A percentile compares a stretch with the other conserved stretches of the same genome.
These are phyloP conservation scores for Hyles vespertilio DNA, from an alignment of 1,140 invertebrate genomes.

Conservation along the genomic window DNA sequence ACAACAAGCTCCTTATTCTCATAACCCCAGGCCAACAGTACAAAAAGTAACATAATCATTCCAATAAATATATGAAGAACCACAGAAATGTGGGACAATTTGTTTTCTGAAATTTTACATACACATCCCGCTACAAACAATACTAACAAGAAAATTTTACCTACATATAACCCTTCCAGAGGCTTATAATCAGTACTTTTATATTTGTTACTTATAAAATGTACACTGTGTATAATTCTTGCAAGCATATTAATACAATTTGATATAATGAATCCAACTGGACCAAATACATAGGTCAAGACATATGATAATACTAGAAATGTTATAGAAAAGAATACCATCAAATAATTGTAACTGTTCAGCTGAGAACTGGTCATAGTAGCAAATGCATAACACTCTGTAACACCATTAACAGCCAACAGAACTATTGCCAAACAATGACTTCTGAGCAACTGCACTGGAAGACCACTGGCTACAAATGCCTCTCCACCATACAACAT, in stretches of 20 bases:
- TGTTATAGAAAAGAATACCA: slow-evolving; percentile 91
- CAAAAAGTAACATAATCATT: slow-evolving; percentile 77
- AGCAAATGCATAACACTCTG: slow-evolving; percentile 97
- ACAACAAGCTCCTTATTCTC: slow-evolving; percentile 82
- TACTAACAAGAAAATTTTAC: slow-evolving; percentile 78
- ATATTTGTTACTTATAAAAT: slow-evolving; percentile 84
- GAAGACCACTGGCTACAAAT: slow-evolving; percentile 83
- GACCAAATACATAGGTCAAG: slow-evolving; percentile 87
- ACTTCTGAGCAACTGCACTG: slow-evolving; percentile 85
- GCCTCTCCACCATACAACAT: slow-evolving; percentile 91
- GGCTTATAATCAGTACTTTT: slow-evolving; percentile 80
- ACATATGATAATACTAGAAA: slow-evolving; percentile 90
- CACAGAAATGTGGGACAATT: slow-evolving; percentile 76
- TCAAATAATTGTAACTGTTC: slow-evolving; percentile 91
- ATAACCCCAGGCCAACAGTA: slow-evolving; percentile 78
- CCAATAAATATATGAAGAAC: slow-evolving; percentile 80
- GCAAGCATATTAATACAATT: slow-evolving; percentile 95
- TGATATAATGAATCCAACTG: slow-evolving; percentile 95
- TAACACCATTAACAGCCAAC: slow-evolving; percentile 95
- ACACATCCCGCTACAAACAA: slow-evolving; percentile 79
- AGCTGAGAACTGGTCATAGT: slow-evolving; percentile 93
- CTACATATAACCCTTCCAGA: slow-evolving; percentile 82
- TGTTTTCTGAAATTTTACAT: slow-evolving; percentile 81
- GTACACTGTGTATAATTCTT: slow-evolving; percentile 83
- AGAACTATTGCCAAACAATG: slow-evolving; percentile 94